Evolutionary conservation across 2,797 vertebrate species (phyloP).

Genomic region (Glossophaga mutica): DNA sequence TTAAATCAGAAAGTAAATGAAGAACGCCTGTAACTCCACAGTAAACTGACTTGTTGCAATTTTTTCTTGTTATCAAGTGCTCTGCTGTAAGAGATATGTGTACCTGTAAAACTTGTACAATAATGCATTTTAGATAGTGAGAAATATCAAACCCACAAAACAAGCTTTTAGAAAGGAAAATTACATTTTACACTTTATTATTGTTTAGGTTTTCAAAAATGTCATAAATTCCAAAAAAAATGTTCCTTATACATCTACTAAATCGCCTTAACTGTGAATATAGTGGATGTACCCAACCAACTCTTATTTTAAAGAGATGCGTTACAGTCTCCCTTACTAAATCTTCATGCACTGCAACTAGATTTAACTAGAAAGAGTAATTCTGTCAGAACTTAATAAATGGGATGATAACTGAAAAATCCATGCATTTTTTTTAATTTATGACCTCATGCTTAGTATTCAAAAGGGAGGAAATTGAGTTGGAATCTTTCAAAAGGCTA

Average conservation of each 20-base stretch:
- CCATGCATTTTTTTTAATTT: constrained; percentile 73
- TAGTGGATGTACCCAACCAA: not conserved
- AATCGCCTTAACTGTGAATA: constrained; percentile 68
- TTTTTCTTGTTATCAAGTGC: constrained; percentile 5
- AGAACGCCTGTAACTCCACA: not conserved
- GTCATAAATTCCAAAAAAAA: constrained; percentile 67
- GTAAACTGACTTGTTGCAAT: not conserved
- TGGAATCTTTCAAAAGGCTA: constrained; percentile 55
- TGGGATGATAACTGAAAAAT: constrained; percentile 72
- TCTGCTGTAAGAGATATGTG: not conserved
- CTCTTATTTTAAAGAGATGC: constrained; percentile 64
- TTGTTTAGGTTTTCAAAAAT: constrained; percentile 67
- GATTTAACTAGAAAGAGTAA: constrained; percentile 72
- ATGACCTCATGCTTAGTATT: constrained; percentile 55
- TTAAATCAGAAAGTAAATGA: not conserved
- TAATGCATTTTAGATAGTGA: not conserved
- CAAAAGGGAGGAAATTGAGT: constrained; percentile 29
- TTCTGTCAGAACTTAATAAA: constrained; percentile 72
- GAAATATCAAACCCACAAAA: not conserved
- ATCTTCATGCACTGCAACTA: constrained; percentile 67
- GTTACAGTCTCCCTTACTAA: constrained; percentile 69
- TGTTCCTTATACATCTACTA: constrained; percentile 44
- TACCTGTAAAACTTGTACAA: not conserved
- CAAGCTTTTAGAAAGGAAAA: constrained; percentile 38
- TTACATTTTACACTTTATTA: constrained; percentile 69